Evolutionary conservation across 2,113 vertebrate species (phyloP).

Genomic region (Corythoichthys intestinalis): DNA sequence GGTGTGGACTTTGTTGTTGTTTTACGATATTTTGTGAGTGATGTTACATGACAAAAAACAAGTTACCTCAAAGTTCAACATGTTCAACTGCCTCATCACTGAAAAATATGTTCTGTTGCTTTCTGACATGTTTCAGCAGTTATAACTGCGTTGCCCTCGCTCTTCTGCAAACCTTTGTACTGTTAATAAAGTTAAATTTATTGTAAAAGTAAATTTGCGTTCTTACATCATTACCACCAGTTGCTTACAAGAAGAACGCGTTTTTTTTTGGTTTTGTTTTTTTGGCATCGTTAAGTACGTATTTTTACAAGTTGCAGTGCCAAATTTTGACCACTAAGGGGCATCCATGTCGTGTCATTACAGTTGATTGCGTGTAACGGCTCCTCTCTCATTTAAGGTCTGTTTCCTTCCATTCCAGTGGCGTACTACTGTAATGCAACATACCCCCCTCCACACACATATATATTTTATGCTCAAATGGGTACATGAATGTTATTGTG

Average conservation of each 20-base stretch:
- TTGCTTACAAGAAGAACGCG: not conserved
- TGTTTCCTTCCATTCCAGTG: not conserved
- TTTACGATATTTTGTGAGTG: conserved; percentile 74
- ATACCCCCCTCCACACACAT: too few species aligned
- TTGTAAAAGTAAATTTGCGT: conserved; percentile 58
- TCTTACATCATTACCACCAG: not conserved
- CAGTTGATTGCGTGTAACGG: not conserved
- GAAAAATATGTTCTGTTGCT: conserved; percentile 70
- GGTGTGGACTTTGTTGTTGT: conserved; percentile 65
- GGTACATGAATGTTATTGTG: too few species aligned
- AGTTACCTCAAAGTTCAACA: conserved; percentile 79
- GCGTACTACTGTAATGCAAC: not conserved
- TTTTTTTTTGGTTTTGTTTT: too few species aligned
- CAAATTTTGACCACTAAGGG: not conserved
- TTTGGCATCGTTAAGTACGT: too few species aligned
- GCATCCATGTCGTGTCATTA: not conserved
- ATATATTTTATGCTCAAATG: too few species aligned
- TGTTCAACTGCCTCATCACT: conserved; percentile 79
- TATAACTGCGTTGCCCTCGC: conserved; percentile 67
- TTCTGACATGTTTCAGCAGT: conserved; percentile 71
- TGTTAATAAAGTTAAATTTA: conserved; percentile 79
- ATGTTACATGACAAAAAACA: conserved; percentile 73
- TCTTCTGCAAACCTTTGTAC: conserved; percentile 77
- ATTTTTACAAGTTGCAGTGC: not conserved
- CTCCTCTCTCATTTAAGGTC: not conserved